phyloP scores from a whole-genome alignment of 2,888 invertebrate species.

The Rhagonycha fulva region DNA sequence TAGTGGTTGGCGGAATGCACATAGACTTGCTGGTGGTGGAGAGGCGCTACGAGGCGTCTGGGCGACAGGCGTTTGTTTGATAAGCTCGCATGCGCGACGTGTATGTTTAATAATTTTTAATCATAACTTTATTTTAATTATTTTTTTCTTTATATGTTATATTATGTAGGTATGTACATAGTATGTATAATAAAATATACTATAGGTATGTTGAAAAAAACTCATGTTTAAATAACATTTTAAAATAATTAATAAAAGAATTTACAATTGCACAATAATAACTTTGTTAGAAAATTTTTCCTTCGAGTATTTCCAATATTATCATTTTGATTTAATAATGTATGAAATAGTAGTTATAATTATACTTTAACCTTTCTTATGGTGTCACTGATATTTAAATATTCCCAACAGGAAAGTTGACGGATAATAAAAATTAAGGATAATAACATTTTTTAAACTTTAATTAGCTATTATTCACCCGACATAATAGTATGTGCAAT shows the following conservation, averaged over 20 bases:
- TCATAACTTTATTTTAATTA: neutral
- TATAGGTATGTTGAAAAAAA: neutral
- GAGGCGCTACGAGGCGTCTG: slow-evolving; percentile 28
- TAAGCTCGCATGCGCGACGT: slow-evolving; percentile 30
- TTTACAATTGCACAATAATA: neutral
- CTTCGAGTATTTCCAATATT: neutral
- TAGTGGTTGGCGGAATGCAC: slow-evolving; percentile 25
- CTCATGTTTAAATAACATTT: neutral
- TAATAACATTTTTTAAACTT: too few species aligned
- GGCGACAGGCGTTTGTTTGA: slow-evolving; percentile 28
- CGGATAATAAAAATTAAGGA: too few species aligned
- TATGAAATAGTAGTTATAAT: neutral
- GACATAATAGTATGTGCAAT: too few species aligned
- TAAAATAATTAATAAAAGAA: neutral
- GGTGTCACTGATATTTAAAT: neutral
- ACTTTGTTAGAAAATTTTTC: neutral
- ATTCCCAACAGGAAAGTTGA: neutral
- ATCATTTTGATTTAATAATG: neutral
- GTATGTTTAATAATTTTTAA: neutral
- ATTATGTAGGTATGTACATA: too few species aligned
- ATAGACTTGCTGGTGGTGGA: slow-evolving; percentile 25
- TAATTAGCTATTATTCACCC: too few species aligned
- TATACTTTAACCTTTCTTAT: neutral
- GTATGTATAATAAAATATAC: neutral
- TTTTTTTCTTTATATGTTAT: neutral